Percentiles rank a stretch among this genome's conserved stretches.
phyloP scores from a whole-genome alignment of 1,140 invertebrate genomes.

The Euura saliciscinereae region DNA sequence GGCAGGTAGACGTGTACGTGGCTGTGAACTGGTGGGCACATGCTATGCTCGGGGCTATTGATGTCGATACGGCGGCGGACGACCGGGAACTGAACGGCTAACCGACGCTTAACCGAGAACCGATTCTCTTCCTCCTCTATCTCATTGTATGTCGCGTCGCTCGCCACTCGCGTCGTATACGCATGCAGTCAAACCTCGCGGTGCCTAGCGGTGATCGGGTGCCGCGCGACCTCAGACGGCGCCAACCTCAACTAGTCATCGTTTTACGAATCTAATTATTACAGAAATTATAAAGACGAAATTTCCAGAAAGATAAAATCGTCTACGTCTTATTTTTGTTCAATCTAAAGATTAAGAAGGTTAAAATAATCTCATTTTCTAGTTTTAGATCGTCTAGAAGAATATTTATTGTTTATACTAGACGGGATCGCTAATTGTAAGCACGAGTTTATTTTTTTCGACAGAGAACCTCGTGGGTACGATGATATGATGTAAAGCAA shows the following conservation, averaged over 20 bases:
- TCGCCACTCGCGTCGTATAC: not conserved
- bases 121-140: not conserved
- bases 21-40: conserved; percentile 48
- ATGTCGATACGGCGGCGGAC: conserved; percentile 24
- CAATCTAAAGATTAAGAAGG: not conserved
- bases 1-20: conserved; percentile 42
- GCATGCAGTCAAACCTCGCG: not conserved
- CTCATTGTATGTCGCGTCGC: not conserved
- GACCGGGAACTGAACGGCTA: not conserved
- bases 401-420: too few relatives aligned
- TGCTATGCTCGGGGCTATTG: conserved; percentile 38
- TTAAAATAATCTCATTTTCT: too few relatives aligned
- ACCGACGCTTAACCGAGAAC: not conserved
- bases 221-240: not conserved
- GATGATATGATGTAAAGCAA: too few relatives aligned
- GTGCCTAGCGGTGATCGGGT: not conserved
- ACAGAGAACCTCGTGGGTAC: too few relatives aligned
- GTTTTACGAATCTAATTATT: too few relatives aligned
- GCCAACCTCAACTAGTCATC: not conserved
- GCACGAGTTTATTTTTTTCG: too few relatives aligned
- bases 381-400: too few relatives aligned
- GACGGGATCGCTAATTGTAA: too few relatives aligned
- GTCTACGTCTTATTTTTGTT: too few relatives aligned
- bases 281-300: too few relatives aligned
- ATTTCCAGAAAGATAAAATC: too few relatives aligned